phyloP scores from a whole-genome alignment of 2,888 invertebrate genomes.

The Lomographa bimaculata region DNA sequence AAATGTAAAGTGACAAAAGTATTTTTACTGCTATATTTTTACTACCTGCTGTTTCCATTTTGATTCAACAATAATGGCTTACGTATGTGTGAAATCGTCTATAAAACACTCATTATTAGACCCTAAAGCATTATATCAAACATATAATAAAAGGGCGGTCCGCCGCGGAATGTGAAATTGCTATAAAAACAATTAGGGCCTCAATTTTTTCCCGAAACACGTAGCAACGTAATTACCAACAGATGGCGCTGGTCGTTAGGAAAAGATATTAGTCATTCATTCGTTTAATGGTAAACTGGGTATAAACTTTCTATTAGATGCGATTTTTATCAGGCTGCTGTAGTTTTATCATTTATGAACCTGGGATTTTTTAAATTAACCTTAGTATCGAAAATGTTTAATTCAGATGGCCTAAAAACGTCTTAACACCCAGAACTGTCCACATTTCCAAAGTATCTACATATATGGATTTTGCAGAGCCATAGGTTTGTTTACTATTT shows the following conservation, averaged over 20 bases:
- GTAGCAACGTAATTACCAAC: slow-evolving; percentile 65
- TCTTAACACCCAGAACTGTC: too few species aligned
- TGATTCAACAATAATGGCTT: slow-evolving; percentile 3
- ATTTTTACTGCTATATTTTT: too few species aligned
- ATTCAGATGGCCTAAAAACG: too few species aligned
- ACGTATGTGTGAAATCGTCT: slow-evolving; percentile 8
- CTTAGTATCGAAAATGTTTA: too few species aligned
- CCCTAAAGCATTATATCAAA: slow-evolving; percentile 19
- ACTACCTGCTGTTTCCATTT: too few species aligned
- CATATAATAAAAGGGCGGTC: slow-evolving; percentile 33
- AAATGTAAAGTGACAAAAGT: too few species aligned
- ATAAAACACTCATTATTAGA: slow-evolving; percentile 19
- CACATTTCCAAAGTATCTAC: too few species aligned
- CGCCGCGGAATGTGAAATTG: slow-evolving; percentile 34
- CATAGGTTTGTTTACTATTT: too few species aligned
- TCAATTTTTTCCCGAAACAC: slow-evolving; percentile 62
- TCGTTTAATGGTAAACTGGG: slow-evolving; percentile 31
- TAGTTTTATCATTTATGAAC: too few species aligned
- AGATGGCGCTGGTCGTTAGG: slow-evolving; percentile 72
- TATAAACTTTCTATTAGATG: slow-evolving; percentile 13
- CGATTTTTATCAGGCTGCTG: too few species aligned
- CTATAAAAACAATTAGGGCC: slow-evolving; percentile 65
- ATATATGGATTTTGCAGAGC: too few species aligned
- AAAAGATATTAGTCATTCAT: slow-evolving; percentile 45
- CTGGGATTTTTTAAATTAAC: too few species aligned